Conservation (phyloP, 2,113 vertebrate species). For the Thalassarche chlororhynchos region DNA sequence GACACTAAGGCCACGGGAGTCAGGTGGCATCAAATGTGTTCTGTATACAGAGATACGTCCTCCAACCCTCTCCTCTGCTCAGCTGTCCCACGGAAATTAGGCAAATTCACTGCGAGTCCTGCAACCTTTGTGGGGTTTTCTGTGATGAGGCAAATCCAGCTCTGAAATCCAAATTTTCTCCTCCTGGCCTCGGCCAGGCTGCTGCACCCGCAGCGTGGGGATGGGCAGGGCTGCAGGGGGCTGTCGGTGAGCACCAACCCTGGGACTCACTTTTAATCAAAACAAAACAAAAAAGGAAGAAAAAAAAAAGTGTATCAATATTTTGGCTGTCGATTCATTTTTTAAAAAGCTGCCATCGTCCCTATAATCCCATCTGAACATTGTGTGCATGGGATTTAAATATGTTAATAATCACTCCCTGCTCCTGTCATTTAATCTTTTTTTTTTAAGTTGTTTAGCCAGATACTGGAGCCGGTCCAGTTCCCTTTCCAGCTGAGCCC, state of each 20-base stretch:
- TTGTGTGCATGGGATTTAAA: background rate
- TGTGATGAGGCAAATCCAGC: background rate
- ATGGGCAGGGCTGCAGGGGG: background rate
- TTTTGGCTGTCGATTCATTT: background rate
- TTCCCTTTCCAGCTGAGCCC: constrained; percentile 35
- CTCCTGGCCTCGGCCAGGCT: background rate
- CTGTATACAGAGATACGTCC: background rate
- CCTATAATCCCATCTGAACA: constrained; percentile 33
- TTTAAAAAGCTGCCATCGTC: background rate
- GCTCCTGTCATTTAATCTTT: constrained; percentile 25
- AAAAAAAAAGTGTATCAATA: background rate
- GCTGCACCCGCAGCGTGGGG: rapidly evolving
- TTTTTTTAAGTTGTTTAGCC: constrained; percentile 15
- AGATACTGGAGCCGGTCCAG: constrained; percentile 15
- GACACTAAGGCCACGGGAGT: background rate
- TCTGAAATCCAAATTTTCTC: background rate
- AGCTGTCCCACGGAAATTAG: background rate
- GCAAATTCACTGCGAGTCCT: background rate
- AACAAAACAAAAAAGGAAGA: rapidly evolving
- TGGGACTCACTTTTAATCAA: background rate
- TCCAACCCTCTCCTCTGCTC: background rate
- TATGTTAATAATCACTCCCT: constrained; percentile 20
- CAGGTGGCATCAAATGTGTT: background rate
- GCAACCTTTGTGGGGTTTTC: background rate
- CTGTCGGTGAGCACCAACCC: rapidly evolving